These are phyloP conservation scores for Enteromius argenteus DNA, from an alignment of 2,797 vertebrate species.

Conservation along the genomic window DNA sequence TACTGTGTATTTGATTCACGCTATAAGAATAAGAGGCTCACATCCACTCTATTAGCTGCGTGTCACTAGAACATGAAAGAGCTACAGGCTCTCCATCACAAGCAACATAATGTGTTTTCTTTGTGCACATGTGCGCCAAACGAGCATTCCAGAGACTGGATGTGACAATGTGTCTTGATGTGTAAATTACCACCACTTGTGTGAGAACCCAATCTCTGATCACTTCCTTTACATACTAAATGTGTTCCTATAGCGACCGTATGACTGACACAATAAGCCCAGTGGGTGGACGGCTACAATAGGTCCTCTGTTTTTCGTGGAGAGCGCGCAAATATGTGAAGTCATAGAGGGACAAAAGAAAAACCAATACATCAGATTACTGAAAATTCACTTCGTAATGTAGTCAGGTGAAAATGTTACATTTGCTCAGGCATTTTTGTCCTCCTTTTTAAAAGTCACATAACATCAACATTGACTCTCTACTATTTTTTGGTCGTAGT, in stretches of 20 bases:
- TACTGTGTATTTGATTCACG: not conserved
- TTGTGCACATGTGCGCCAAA: slow-evolving; percentile 62
- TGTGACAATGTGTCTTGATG: slow-evolving; percentile 65
- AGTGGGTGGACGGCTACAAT: slow-evolving; percentile 53
- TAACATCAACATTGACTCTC: not conserved
- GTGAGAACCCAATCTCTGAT: slow-evolving; percentile 59
- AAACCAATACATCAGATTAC: slow-evolving; percentile 7
- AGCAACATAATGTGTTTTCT: slow-evolving; percentile 24
- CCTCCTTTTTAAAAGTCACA: not conserved
- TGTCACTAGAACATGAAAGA: slow-evolving; percentile 22
- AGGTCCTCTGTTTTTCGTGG: slow-evolving; percentile 25
- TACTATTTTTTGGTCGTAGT: not conserved
- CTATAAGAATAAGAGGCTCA: not conserved
- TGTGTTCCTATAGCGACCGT: slow-evolving; percentile 67
- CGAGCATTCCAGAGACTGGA: slow-evolving; percentile 68
- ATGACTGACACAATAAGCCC: slow-evolving; percentile 61
- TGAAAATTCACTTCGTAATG: not conserved
- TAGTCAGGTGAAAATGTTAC: not conserved
- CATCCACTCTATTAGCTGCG: not conserved
- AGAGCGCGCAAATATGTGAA: slow-evolving; percentile 6
- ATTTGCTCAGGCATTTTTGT: not conserved
- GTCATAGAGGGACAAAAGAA: not conserved
- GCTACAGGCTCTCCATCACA: slow-evolving; percentile 15
- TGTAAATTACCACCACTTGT: slow-evolving; percentile 65
- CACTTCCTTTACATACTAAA: slow-evolving; percentile 75